These are phyloP conservation scores for Etheostoma spectabile DNA, from an alignment of 2,113 vertebrate species.

Conservation along the genomic window DNA sequence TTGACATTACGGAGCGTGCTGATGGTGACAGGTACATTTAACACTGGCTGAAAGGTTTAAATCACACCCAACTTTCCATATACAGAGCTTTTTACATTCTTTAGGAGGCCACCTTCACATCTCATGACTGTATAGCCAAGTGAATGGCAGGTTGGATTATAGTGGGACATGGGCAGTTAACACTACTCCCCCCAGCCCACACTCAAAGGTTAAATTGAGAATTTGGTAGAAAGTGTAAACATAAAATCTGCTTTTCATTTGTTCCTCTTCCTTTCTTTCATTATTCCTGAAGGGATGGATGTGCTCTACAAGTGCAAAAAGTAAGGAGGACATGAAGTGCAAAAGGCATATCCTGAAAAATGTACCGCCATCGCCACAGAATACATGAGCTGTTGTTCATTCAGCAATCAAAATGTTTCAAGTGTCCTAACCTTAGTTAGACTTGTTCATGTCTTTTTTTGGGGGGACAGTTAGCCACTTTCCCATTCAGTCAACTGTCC, in stretches of 20 bases:
- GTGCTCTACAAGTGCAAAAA: not conserved
- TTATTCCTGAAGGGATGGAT: not conserved
- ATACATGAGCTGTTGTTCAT: conserved; percentile 24
- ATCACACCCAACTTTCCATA: conserved; percentile 64
- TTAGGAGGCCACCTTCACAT: conserved; percentile 53
- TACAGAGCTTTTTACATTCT: conserved; percentile 51
- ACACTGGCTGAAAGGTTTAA: conserved; percentile 68
- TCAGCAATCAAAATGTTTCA: conserved; percentile 26
- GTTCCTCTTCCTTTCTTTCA: not conserved
- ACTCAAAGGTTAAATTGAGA: conserved; percentile 30
- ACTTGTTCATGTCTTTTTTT: conserved; percentile 21
- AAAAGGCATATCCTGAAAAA: conserved; percentile 26
- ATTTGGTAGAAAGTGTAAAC: conserved; percentile 11
- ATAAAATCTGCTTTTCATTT: conserved; percentile 29
- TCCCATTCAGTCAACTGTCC: conserved; percentile 27
- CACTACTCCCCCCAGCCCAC: conserved; percentile 8
- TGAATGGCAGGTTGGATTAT: conserved; percentile 63
- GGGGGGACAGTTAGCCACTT: conserved; percentile 17
- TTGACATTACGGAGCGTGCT: conserved; percentile 65
- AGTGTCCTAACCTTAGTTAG: not conserved
- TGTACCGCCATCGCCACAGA: not conserved
- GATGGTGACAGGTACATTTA: conserved; percentile 75
- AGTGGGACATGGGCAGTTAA: conserved; percentile 30
- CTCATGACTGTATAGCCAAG: conserved; percentile 55
- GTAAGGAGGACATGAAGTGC: not conserved